A percentile compares a stretch with the other conserved stretches of the same genome.
These are phyloP conservation scores for Temnothorax unifasciatus DNA, from an alignment of 2,888 invertebrate genomes.

Conservation along the genomic window DNA sequence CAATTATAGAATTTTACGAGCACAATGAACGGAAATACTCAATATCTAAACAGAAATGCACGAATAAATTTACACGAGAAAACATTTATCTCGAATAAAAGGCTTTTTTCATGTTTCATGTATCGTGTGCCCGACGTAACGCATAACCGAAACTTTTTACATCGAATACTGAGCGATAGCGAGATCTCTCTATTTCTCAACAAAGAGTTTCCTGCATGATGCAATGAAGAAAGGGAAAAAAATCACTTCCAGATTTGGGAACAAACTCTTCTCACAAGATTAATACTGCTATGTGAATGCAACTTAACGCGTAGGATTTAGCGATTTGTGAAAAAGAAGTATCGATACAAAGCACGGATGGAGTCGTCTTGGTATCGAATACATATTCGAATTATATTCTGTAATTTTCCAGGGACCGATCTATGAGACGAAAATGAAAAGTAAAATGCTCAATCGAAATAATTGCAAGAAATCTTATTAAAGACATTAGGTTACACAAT, in stretches of 20 bases:
- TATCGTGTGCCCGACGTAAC: constrained; percentile 10
- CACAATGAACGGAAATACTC: background rate
- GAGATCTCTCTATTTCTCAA: constrained; percentile 41
- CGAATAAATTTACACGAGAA: constrained; percentile 40
- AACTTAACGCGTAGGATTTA: constrained; percentile 10
- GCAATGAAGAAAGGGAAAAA: background rate
- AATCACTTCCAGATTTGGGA: constrained; percentile 2
- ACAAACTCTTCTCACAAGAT: constrained; percentile 40
- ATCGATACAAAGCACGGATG: background rate
- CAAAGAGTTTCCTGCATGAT: constrained; percentile 22
- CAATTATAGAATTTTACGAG: constrained; percentile 14
- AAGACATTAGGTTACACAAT: background rate
- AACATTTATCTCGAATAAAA: constrained; percentile 44
- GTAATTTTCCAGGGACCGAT: background rate
- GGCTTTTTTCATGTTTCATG: background rate
- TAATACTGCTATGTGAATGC: constrained; percentile 18
- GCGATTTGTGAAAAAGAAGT: constrained; percentile 18
- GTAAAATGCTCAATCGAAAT: background rate
- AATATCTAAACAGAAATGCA: constrained; percentile 9
- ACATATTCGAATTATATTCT: constrained; percentile 19
- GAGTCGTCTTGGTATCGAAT: background rate
- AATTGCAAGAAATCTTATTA: background rate
- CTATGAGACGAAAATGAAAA: background rate
- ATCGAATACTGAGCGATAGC: constrained; percentile 4
- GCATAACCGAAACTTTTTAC: constrained; percentile 36